These are phyloP conservation scores for Deroplatys truncata DNA, from an alignment of 2,888 invertebrate species.

Conservation along the genomic window DNA sequence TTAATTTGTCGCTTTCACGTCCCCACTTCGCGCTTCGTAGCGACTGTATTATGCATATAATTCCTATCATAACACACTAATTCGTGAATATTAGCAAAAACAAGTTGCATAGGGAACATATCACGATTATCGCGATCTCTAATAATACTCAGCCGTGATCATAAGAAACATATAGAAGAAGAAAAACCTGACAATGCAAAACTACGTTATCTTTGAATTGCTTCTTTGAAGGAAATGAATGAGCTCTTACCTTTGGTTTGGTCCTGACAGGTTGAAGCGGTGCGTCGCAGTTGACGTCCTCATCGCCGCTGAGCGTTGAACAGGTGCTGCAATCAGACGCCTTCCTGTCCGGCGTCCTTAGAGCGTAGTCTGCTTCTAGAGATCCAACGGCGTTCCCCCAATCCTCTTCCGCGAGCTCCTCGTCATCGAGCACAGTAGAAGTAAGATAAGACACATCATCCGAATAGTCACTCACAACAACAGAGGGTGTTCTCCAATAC, in stretches of 20 bases:
- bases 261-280: constrained; percentile 40
- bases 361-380: constrained; percentile 50
- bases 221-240: neutral
- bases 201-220: no score
- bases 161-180: no score
- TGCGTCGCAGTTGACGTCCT: constrained; percentile 51
- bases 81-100: no score
- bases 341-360: constrained; percentile 59
- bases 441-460: constrained; percentile 53
- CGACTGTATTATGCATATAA: no score
- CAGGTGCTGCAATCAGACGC: constrained; percentile 71
- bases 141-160: no score
- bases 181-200: no score
- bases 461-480: constrained; percentile 83
- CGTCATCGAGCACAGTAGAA: constrained; percentile 55
- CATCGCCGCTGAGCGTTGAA: constrained; percentile 69
- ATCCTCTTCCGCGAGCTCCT: constrained; percentile 49
- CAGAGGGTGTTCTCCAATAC: constrained; percentile 77
- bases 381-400: constrained; percentile 35
- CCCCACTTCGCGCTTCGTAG: no score
- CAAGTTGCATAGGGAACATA: no score
- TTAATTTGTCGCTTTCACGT: no score
- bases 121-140: no score
- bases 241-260: constrained; percentile 36
- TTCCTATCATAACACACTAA: no score